Conservation (phyloP, 2,797 vertebrate species). For the Distichodus sexfasciatus region DNA sequence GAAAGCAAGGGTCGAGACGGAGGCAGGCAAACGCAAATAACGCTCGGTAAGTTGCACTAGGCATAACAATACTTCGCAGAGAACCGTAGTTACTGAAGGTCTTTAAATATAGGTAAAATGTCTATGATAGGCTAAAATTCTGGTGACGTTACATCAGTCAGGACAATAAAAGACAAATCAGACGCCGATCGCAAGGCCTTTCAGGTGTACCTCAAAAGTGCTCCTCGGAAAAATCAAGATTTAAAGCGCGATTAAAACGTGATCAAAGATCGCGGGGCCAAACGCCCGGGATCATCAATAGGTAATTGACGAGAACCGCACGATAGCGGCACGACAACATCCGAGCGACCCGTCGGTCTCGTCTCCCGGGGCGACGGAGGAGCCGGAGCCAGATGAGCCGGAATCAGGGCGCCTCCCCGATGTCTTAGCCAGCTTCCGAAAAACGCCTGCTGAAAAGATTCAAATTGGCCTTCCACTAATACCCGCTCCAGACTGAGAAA, state of each 20-base stretch:
- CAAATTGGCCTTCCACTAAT: slow-evolving; percentile 56
- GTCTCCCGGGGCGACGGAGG: slow-evolving; percentile 27
- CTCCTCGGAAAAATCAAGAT: slow-evolving; percentile 42
- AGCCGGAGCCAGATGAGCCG: slow-evolving; percentile 39
- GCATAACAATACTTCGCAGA: too few relatives aligned
- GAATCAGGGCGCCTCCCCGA: slow-evolving; percentile 63
- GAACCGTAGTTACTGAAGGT: too few relatives aligned
- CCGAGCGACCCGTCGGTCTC: neutral
- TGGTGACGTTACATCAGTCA: slow-evolving; percentile 24
- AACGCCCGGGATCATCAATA: slow-evolving; percentile 50
- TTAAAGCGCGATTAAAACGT: slow-evolving; percentile 52
- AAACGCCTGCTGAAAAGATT: slow-evolving; percentile 40
- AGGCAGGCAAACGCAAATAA: too few relatives aligned
- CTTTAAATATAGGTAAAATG: too few relatives aligned
- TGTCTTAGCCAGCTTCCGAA: slow-evolving; percentile 45
- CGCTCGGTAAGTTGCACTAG: too few relatives aligned
- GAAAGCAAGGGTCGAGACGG: too few relatives aligned
- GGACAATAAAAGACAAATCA: slow-evolving; percentile 36
- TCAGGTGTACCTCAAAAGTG: slow-evolving; percentile 37
- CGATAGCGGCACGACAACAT: slow-evolving; percentile 5
- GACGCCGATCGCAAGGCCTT: slow-evolving; percentile 19
- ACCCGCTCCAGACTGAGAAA: slow-evolving; percentile 57
- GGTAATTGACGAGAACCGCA: slow-evolving; percentile 38
- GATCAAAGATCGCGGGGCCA: slow-evolving; percentile 50
- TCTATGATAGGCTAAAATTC: too few relatives aligned